These are phyloP conservation scores for Cardiocondyla obscurior DNA, from an alignment of 1,140 invertebrate genomes.

Conservation along the genomic window DNA sequence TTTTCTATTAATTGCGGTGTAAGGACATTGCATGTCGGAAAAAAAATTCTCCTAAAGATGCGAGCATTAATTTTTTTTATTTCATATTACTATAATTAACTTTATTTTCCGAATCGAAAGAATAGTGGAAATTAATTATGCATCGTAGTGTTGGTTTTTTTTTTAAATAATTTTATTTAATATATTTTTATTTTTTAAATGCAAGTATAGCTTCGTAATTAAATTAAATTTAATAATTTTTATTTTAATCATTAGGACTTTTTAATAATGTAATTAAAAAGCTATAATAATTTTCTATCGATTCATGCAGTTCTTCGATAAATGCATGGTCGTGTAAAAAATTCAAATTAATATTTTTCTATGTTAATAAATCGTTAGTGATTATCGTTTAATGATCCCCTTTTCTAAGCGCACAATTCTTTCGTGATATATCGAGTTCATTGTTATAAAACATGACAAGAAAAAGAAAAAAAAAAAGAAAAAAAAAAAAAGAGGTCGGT, in stretches of 20 bases:
- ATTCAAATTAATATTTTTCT: neutral
- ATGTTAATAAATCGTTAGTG: neutral
- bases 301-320: neutral
- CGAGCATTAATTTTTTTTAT: neutral
- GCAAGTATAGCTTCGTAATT: neutral
- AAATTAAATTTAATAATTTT: neutral
- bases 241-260: neutral
- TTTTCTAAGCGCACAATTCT: neutral
- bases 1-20: conserved; percentile 45
- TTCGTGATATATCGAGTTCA: conserved; percentile 20
- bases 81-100: neutral
- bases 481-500: conserved; percentile 19
- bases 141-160: neutral
- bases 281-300: neutral
- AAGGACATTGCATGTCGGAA: conserved; percentile 20
- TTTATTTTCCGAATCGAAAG: neutral
- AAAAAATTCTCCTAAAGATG: conserved; percentile 15
- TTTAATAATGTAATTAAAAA: neutral
- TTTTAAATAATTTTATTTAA: neutral
- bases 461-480: neutral
- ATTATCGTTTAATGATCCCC: conserved; percentile 1
- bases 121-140: neutral
- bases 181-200: neutral
- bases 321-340: neutral
- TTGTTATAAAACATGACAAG: conserved; percentile 16